These are phyloP conservation scores for Tyria jacobaeae DNA, from an alignment of 2,888 invertebrate species.

Conservation along the genomic window DNA sequence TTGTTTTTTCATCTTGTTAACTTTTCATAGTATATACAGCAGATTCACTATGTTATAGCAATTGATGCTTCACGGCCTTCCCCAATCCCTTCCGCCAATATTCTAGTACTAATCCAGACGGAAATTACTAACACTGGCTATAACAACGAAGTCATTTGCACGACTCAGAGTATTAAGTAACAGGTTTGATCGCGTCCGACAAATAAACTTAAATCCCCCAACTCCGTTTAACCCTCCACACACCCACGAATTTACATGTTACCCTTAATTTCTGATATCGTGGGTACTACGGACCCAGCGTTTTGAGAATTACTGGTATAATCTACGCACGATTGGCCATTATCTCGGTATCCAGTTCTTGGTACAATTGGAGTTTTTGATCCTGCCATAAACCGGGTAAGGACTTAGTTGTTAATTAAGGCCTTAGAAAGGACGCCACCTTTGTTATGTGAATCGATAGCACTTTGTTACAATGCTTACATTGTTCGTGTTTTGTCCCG, in stretches of 20 bases:
- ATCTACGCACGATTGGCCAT: slow-evolving; percentile 46
- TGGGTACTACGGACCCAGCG: slow-evolving; percentile 32
- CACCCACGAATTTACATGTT: slow-evolving; percentile 50
- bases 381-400: slow-evolving; percentile 51
- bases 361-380: slow-evolving; percentile 65
- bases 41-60: not conserved
- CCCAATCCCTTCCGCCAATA: not conserved
- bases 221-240: slow-evolving; percentile 45
- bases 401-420: slow-evolving; percentile 61
- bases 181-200: slow-evolving; percentile 37
- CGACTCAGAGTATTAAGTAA: slow-evolving; percentile 34
- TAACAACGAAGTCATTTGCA: slow-evolving; percentile 39
- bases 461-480: slow-evolving; percentile 22
- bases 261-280: slow-evolving; percentile 47
- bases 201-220: slow-evolving; percentile 46
- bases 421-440: slow-evolving; percentile 37
- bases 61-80: not conserved
- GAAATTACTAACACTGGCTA: slow-evolving; percentile 16
- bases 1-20: too few relatives aligned
- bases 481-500: slow-evolving; percentile 24
- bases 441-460: slow-evolving; percentile 49
- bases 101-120: slow-evolving; percentile 15
- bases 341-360: slow-evolving; percentile 48
- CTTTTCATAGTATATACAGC: not conserved
- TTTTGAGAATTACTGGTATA: slow-evolving; percentile 50